Evolutionary conservation across 2,888 invertebrate genomes (phyloP), one percentile per base, ranked within the genome.

Genomic region (Minunthozetes semirufus): DNA sequence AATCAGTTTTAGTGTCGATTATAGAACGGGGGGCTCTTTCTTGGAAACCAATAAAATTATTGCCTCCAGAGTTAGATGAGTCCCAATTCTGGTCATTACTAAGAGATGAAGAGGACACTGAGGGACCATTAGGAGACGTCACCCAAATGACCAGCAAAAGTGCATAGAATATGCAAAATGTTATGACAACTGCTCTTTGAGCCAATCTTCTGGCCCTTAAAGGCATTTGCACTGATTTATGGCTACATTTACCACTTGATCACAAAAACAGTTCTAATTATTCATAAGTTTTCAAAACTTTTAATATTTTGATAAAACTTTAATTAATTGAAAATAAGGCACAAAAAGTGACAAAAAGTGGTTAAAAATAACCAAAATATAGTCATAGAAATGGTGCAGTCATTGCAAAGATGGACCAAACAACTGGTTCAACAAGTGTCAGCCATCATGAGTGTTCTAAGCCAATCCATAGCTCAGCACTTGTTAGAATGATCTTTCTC

Each of bases 1-100:
- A 17, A 38, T 33, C 33, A 53, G 11, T 38, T 13, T 27, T 59
- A 27, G 6, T 53, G 22, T 53, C 53, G 22, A 59, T 15, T 46
- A 72, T 11, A 33, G 73, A 74, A 33, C 73, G 61, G 29, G 68
- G 48, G 9, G 48, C 73, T 63, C 73, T 42, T 66, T 74, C 73
- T 13, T 74, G 73, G 38, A 46, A 74, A 5, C 73, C 48, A 5
- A 25, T 22, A 11, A 68, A 68, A 46, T n/a, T 68, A n/a, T 42
- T 46, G 46, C 19, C 33, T 6, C 11, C 63, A 29, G 68, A 11
- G 38, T 42, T 42, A 1, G 19, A 17, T 15, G 38, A 38, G 13
- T 68, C 46, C 19, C 19, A 42, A 6, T 17, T 19, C 1, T 22
- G 68, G 46, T 38, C 68, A 68, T 22, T n/a, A 42, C 11, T 68